phyloP scores from a whole-genome alignment of 2,113 vertebrate genomes.

The Cephalophus harveyi region DNA sequence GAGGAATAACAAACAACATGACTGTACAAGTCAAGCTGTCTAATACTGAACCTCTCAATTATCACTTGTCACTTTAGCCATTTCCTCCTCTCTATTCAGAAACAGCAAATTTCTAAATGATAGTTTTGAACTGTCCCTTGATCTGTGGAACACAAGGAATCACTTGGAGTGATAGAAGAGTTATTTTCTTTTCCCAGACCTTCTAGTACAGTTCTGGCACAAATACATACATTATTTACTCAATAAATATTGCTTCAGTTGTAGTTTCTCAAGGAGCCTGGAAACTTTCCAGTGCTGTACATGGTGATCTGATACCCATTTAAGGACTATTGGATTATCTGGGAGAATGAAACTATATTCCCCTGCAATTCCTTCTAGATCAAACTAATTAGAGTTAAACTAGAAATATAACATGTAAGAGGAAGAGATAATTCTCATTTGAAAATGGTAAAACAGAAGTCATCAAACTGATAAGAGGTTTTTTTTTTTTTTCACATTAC shows the following conservation, averaged over 20 bases:
- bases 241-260: neutral
- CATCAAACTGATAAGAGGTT: neutral
- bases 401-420: neutral
- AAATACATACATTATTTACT: neutral
- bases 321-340: neutral
- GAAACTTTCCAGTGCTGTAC: neutral
- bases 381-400: neutral
- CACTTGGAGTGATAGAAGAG: neutral
- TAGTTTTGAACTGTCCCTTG: neutral
- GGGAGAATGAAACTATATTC: constrained; percentile 2
- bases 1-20: neutral
- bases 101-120: neutral
- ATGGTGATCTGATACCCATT: neutral
- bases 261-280: neutral
- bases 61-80: neutral
- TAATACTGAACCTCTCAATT: neutral
- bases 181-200: neutral
- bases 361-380: neutral
- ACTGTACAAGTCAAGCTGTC: neutral
- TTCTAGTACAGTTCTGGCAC: neutral
- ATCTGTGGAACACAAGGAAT: neutral
- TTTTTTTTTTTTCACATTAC: constrained; percentile 9
- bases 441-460: neutral
- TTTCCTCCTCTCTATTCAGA: neutral
- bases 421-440: neutral